These are phyloP conservation scores for Streptopelia turtur DNA, from an alignment of 2,797 vertebrate genomes.

Conservation along the genomic window DNA sequence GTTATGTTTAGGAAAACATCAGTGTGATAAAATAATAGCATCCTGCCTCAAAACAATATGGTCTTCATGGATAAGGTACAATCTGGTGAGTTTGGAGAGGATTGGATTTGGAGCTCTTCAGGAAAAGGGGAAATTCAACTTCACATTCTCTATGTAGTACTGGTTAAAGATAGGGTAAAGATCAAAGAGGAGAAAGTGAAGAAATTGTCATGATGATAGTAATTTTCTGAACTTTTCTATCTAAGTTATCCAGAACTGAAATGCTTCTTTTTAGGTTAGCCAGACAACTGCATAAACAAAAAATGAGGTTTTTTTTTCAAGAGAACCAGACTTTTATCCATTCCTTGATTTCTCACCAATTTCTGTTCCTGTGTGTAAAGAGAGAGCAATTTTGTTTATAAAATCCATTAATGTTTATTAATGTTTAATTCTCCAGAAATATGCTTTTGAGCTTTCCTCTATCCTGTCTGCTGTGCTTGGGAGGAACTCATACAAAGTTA, in stretches of 20 bases:
- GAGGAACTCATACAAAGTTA: neutral
- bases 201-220: neutral
- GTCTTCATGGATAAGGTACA: neutral
- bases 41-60: neutral
- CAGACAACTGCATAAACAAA: neutral
- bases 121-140: neutral
- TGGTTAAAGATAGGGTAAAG: neutral
- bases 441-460: neutral
- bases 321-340: neutral
- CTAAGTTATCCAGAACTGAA: neutral
- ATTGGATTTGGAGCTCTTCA: neutral
- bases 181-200: neutral
- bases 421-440: neutral
- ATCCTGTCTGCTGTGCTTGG: neutral
- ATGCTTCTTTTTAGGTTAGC: neutral
- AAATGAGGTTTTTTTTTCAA: neutral
- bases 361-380: neutral
- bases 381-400: neutral
- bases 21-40: neutral
- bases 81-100: neutral
- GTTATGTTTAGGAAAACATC: neutral
- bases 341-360: neutral
- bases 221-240: neutral
- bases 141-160: neutral
- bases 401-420: neutral